Base-by-base conservation (phyloP, 1,140 invertebrate genomes). In the Trissolcus basalis region DNA sequence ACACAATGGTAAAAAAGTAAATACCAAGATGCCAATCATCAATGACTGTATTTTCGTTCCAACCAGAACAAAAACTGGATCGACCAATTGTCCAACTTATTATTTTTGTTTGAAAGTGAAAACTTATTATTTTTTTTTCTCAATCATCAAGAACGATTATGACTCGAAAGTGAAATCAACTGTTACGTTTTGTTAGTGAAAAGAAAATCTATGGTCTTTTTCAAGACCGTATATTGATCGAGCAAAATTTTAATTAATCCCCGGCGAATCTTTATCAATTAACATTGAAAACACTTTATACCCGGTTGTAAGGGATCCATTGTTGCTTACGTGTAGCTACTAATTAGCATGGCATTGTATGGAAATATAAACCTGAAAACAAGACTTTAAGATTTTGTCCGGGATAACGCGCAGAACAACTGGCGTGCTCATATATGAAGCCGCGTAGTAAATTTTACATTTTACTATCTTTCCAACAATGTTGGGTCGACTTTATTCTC, bases 331-430 rank as follows among this genome's bases (percentile, higher is more conserved):
- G 59, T 54, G 16, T 48, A 54, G 27, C 19, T 65, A 65, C 53
- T 63, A 72, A 72, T 72, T 72, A 72, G 69, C 35, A 54, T 14
- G 9, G 32, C 12, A 72, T 72, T 72, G 69, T 72, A 72, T 72
- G 69, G 55, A 72, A 72, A 72, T 27, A 27, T 72, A 49, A 44
- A 32, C 16, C 39, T 51, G 39, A 60, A 72, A 72, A 60, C 48
- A 60, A 72, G 55, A 64, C 48, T 59, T 48, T 27, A 63, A 72
- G 68, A 64, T 72, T 27, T 59, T 35, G 36, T 19, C 39, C 4
- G 12, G 14, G 60, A 72, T 65, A 71, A 58, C 36, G 36, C 0
- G n/a, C 33, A 15, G 43, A 70, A 39, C 44, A 55, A 54, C 48
- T 48, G 8, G 32, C 36, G n/a, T 8, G 43, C 43, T 44, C 12